Evolutionary conservation across 1,140 invertebrate genomes (phyloP), one percentile per base, ranked within the genome.

Genomic region (Steinernema feltiae): DNA sequence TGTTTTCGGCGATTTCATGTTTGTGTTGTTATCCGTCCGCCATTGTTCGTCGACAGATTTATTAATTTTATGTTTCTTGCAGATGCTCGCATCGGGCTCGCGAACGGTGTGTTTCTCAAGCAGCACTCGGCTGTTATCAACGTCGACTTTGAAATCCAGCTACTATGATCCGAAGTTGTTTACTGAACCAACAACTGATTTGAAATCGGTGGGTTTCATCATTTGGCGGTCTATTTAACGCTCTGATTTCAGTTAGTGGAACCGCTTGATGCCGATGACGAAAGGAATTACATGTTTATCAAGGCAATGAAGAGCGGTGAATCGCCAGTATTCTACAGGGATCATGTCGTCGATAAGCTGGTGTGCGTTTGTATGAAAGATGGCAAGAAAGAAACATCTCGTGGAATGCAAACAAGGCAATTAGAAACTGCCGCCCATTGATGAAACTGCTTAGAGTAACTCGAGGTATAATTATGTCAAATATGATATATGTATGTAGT

Each of bases 261-360:
- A 69, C 75, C 82, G 17, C 53, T 85, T 3, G 69, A 79, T 41
- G 27, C 69, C 3, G 78, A 80, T 48, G 83, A 86, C 63, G 69
- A 75, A 3, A 80, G 81, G 2, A 83, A 83, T 46, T 85, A 75
- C 46, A 63, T 83, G 48, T 81, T 76, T 70, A 32, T 78, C 0
- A 85, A 85, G 70, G 63, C 83, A 1, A 78, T 86, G 77, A 71
- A 78, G 17, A 63, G 32, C 29, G 84, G 86, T 46, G 63, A 85
- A 35, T 78, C 85, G 2, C 84, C 84, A 7, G 85, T 86, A 21
- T 86, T 86, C 74, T 85, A 84, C 71, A 72, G 83, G 30, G 76
- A 85, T 77, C 79, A 78, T 21, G 79, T 80, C 31, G 72, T 86
- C 18, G 85, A 85, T 74, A 85, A 86, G 63, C 48, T 85, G n/a